Percentiles rank a stretch among this genome's conserved stretches.
Conservation (phyloP, 2,797 vertebrate species). For the Hypotaenidia okinawae region DNA sequence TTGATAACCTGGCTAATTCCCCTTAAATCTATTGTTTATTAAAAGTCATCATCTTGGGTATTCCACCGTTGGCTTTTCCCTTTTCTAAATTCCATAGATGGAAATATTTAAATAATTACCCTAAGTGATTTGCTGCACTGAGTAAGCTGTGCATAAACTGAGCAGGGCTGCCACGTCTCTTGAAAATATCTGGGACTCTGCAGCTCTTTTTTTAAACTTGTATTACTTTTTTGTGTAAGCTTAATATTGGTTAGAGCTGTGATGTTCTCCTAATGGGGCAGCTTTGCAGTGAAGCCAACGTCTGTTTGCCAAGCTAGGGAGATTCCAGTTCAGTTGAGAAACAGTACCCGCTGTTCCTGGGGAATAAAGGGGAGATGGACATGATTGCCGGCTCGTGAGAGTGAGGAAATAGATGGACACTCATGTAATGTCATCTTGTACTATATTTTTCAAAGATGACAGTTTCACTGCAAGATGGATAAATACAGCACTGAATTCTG, state of each 20-base stretch:
- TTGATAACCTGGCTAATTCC: slow-evolving; percentile 49
- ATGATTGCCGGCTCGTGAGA: neutral
- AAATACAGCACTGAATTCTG: neutral
- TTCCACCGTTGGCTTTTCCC: neutral
- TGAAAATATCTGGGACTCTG: neutral
- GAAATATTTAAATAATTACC: slow-evolving; percentile 12
- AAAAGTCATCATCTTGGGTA: neutral
- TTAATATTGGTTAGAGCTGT: neutral
- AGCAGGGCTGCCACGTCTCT: neutral
- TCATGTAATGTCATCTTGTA: neutral
- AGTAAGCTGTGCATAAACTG: neutral
- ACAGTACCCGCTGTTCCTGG: neutral
- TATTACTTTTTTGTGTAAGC: neutral
- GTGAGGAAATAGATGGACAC: neutral
- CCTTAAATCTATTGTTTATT: slow-evolving; percentile 45
- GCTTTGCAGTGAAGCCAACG: neutral
- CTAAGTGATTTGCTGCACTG: neutral
- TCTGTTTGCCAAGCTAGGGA: neutral
- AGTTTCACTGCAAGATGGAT: neutral
- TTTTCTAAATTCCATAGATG: neutral
- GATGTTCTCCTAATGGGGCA: neutral
- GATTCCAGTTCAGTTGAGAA: neutral
- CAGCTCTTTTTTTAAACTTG: neutral
- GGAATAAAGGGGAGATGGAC: neutral
- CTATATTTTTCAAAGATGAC: neutral